phyloP scores from a whole-genome alignment of 2,113 vertebrate genomes.

The Passerina amoena region DNA sequence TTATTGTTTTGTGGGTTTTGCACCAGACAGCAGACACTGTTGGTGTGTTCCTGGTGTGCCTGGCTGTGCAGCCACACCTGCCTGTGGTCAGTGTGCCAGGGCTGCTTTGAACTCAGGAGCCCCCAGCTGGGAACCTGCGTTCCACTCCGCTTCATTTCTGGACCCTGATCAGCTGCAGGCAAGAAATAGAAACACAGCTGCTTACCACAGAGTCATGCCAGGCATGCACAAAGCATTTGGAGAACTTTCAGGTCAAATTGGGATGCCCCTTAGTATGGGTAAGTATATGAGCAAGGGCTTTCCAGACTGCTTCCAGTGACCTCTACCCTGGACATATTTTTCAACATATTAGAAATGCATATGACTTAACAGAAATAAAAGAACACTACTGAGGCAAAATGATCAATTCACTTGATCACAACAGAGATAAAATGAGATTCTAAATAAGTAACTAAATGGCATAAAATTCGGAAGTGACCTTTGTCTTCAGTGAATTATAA shows the following conservation, averaged over 20 bases:
- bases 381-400: background rate
- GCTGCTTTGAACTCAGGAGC: background rate
- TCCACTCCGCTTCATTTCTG: background rate
- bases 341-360: background rate
- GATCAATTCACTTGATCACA: background rate
- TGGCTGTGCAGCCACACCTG: background rate
- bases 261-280: background rate
- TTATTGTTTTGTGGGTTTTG: background rate
- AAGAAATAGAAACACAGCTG: conserved; percentile 32
- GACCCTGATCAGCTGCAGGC: background rate
- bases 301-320: background rate
- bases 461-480: background rate
- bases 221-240: background rate
- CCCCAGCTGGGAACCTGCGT: background rate
- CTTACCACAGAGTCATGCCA: background rate
- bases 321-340: background rate
- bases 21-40: background rate
- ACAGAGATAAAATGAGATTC: background rate
- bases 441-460: background rate
- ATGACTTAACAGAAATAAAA: background rate
- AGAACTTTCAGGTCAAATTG: background rate
- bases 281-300: background rate
- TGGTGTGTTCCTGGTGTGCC: background rate
- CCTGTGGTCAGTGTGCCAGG: background rate
- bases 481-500: background rate